phyloP scores from a whole-genome alignment of 2,113 vertebrate species.

The Rhinopomastus cyanomelas region DNA sequence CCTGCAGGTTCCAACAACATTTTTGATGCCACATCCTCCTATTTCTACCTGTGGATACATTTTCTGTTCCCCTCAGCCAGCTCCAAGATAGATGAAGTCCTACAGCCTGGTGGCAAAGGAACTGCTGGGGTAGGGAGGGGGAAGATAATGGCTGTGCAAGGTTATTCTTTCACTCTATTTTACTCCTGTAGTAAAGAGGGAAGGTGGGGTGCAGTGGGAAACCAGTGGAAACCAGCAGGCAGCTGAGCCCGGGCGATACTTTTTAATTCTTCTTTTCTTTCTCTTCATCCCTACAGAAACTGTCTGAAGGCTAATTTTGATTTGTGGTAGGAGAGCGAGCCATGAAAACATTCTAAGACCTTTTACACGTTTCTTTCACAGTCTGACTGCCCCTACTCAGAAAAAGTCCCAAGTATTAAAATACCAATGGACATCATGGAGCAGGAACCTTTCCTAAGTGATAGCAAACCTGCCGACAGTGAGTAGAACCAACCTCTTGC shows the following conservation, averaged over 20 bases:
- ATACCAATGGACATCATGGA: conserved; percentile 99
- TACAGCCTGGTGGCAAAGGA: neutral
- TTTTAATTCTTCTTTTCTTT: neutral
- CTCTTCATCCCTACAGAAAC: neutral
- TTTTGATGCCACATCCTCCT: no score
- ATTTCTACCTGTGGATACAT: no score
- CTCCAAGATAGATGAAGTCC: neutral
- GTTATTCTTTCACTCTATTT: neutral
- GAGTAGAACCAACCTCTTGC: conserved; percentile 85
- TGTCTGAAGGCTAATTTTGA: neutral
- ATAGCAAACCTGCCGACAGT: conserved; percentile 93
- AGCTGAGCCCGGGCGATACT: neutral
- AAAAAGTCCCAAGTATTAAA: conserved; percentile 98
- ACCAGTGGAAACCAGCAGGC: neutral
- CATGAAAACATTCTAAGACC: conserved; percentile 70
- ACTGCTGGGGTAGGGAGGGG: neutral
- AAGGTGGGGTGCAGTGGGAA: neutral
- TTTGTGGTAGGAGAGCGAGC: neutral
- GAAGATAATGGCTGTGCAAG: rapidly evolving
- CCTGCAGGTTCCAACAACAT: no score
- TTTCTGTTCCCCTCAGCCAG: neutral
- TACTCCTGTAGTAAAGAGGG: neutral
- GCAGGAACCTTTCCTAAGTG: conserved; percentile 96
- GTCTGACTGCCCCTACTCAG: conserved; percentile 96
- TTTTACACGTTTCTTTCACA: conserved; percentile 85